Base-by-base conservation (phyloP, 2,113 vertebrate species). In the Machaerirhynchus nigripectus region DNA sequence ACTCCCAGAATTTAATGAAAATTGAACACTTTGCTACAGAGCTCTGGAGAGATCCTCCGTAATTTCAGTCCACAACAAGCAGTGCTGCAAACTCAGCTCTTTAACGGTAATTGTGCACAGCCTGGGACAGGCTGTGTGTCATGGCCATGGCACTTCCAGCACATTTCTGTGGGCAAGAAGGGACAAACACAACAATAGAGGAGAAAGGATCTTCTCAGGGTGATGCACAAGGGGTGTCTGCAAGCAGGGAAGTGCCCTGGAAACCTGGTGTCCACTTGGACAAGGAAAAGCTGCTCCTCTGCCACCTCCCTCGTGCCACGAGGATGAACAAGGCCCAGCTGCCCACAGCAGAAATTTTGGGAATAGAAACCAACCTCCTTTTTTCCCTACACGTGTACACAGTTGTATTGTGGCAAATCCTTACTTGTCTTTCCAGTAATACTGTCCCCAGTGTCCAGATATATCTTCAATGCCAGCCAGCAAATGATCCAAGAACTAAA, bases 351-450 rank as follows among this genome's bases (percentile, higher is more conserved):
- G 80, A 84, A 97, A 53, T 30, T 86, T 22, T 71, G 83, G 53
- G 95, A 95, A 93, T 11, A 96, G 12, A 88, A 95, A 90, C 26
- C 84, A 64, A 55, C 30, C 22, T 95, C 63, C 15, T 71, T 80
- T 89, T 80, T 37, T 11, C n/a, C 33, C 57, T 94, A 84, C 40
- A 79, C 46, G 9, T 86, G 87, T 69, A 95, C 33, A 88, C n/a
- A 74, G 76, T 7, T 59, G 92, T 92, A 90, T 70, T 96, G 95
- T 82, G 53, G 70, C 74, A 97, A 96, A 96, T 95, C 71, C 96
- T 97, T 97, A 98, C 98, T 98, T 99, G 97, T 99, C 98, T 97
- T 98, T 99, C 98, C 98, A 99, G 97, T 98, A 98, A 97, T 99
- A 98, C 77, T 98, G 98, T 76, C 98, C 98, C 98, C 98, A 98